phyloP scores from a whole-genome alignment of 1,140 invertebrate genomes.

The Rhyzopertha dominica region DNA sequence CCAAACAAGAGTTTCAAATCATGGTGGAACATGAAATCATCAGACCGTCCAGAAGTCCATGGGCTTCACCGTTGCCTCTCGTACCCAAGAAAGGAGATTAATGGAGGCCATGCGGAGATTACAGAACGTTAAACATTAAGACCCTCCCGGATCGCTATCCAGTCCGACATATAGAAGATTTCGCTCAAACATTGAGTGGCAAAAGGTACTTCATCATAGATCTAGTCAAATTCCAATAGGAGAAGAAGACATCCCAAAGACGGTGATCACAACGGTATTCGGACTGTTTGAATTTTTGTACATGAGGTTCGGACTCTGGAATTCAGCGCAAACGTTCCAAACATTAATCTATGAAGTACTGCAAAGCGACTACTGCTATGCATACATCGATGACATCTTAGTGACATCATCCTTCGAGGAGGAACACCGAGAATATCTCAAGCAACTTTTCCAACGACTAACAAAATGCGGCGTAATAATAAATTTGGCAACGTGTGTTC shows the following conservation, averaged over 20 bases:
- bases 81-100: no score
- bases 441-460: constrained; percentile 24
- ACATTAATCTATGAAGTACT: not conserved
- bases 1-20: no score
- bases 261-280: constrained; percentile 21
- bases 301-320: not conserved
- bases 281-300: constrained; percentile 5
- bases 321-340: not conserved
- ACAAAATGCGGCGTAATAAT: constrained; percentile 25
- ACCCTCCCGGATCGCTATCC: no score
- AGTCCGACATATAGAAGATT: no score
- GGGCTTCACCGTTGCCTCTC: no score
- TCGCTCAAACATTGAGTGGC: no score
- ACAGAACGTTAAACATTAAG: no score
- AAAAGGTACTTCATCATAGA: no score
- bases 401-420: constrained; percentile 38
- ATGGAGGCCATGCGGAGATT: no score
- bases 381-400: constrained; percentile 43
- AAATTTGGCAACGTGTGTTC: no score
- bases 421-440: constrained; percentile 30
- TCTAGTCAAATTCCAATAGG: constrained; percentile 41
- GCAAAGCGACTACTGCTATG: not conserved
- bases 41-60: no score
- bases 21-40: no score
- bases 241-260: constrained; percentile 25